Base-by-base conservation (phyloP, 1,140 invertebrate species). In the Teleopsis dalmanni region DNA sequence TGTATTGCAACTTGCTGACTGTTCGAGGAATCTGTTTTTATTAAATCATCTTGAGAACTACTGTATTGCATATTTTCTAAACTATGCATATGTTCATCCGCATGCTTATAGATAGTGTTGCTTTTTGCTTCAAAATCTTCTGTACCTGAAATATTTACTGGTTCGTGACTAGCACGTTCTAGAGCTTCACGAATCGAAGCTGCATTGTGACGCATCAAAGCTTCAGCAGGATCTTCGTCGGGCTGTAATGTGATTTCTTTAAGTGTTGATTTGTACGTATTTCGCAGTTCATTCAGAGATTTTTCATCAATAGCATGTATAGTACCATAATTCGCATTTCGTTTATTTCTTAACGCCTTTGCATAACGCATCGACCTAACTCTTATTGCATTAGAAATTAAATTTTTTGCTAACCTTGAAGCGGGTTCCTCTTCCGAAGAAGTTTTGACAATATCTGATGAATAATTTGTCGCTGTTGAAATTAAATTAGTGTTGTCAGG, bases 201-300 rank as follows among this genome's bases (percentile, higher is more conserved):
- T 0, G 60, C 62, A 53, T 68, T 68, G 51, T 67, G 61, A 21
- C 65, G 64, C 62, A 65, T 65, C 6, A 68, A 40, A 3, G 65
- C 65, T 45, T 68, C 65, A 0, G 62, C 57, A 0, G 65, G 65
- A 54, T 67, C 65, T 43, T 68, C 65, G 8, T 68, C 60, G 3
- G 65, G 65, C 36, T 50, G 61, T 10, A 68, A 40, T 5, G 65
- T 68, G 16, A 68, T 68, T 56, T 68, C 65, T 35, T 67, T 67
- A 1, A 68, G 26, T 1, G 60, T 57, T 41, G 56, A 22, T 34
- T 61, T 65, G 44, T 63, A 68, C 14, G 62, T 58, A 34, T 64
- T 47, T 2, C 65, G 51, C n/a, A 68, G 37, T 9, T 53, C 60
- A 25, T 60, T 55, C 7, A 68, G 42, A 3, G 65, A 68, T 3